Base-by-base conservation (phyloP, 2,113 vertebrate genomes). In the Hyperoodon ampullatus region DNA sequence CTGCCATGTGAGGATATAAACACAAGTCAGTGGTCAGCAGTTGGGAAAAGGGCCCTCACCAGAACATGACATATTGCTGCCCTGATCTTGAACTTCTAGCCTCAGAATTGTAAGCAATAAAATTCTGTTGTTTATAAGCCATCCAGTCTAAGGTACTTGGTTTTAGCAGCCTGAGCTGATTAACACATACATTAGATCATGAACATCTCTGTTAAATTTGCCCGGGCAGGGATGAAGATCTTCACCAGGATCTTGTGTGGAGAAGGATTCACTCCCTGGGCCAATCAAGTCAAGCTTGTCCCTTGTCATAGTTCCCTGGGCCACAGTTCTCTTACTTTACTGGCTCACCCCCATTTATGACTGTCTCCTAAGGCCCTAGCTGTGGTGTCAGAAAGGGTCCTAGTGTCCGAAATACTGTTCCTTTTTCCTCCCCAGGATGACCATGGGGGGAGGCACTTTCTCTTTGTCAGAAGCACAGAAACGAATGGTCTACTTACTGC, bases 381-480 rank as follows among this genome's bases (percentile, higher is more conserved):
- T 92, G 10, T 66, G 21, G 23, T 66, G 28, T 88, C 53, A 87
- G 44, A 19, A 71, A 16, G 60, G 26, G 0, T 8, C 81, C 39
- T 86, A 18, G 6, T 42, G 7, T 60, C 55, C n/a, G 26, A 44
- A 82, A 47, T n/a, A n/a, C 9, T 8, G 5, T 35, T 84, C 28
- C 35, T n/a, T 86, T 74, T 35, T 16, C 13, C 21, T 81, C 26
- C 16, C 30, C 1, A 33, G 35, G 42, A 66, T 19, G 53, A 81
- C 80, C 2, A 44, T 0, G 19, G 44, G 1, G 18, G 18, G 42
- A 60, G 35, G 35, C 10, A 24, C 26, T 70, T 92, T 90, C 8
- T 66, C 24, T 78, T 90, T 93, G 86, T 87, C 61, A 90, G 74
- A 92, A 77, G 42, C 13, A 74, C 18, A 75, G 70, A 80, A 68